Evolutionary conservation across 2,797 vertebrate species (phyloP).

Genomic region (Micrastur ruficollis): DNA sequence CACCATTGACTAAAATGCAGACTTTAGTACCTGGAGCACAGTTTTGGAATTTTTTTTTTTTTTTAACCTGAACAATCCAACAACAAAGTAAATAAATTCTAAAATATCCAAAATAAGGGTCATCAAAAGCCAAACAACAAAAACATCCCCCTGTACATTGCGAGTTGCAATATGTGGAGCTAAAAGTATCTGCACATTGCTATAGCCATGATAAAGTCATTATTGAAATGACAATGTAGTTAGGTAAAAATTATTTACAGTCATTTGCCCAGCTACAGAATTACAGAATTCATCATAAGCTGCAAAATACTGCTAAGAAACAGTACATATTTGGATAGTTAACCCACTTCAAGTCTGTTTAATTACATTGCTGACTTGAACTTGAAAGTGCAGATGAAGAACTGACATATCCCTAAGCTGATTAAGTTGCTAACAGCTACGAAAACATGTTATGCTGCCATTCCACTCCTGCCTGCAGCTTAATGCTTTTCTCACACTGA

Average conservation of each 20-base stretch:
- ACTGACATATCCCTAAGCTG: not conserved
- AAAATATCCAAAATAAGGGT: not conserved
- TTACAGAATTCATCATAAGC: not conserved
- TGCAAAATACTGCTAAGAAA: not conserved
- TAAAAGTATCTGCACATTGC: not conserved
- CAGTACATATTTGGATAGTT: not conserved
- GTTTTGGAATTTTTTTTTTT: not conserved
- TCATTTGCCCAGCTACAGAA: not conserved
- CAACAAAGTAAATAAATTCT: not conserved
- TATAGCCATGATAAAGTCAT: not conserved
- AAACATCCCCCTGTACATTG: not conserved
- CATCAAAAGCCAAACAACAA: not conserved
- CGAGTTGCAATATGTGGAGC: not conserved
- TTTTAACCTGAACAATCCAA: not conserved
- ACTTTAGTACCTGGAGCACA: not conserved
- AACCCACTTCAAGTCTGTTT: not conserved
- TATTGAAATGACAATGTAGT: not conserved
- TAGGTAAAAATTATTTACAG: not conserved
- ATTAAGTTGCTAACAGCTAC: not conserved
- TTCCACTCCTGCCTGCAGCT: not conserved
- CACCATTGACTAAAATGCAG: not conserved
- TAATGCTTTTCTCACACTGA: not conserved
- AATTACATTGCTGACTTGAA: not conserved
- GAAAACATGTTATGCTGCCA: accelerated
- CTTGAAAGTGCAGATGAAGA: not conserved